Conservation (phyloP, 2,113 vertebrate species). For the Spea bombifrons region DNA sequence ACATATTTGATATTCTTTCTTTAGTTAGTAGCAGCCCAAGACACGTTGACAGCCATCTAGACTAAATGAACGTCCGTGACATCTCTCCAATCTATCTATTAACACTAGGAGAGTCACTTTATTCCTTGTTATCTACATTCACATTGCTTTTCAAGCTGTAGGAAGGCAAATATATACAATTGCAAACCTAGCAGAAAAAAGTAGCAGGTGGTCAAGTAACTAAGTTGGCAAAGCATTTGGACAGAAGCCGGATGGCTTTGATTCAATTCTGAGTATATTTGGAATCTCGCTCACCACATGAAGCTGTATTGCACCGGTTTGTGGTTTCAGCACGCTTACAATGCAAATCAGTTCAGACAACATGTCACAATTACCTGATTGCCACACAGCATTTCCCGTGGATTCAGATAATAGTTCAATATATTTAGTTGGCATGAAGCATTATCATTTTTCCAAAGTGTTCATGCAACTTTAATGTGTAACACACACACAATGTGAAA, state of each 20-base stretch:
- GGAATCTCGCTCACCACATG: constrained; percentile 15
- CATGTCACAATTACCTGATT: no score
- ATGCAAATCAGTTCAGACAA: neutral
- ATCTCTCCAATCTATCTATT: neutral
- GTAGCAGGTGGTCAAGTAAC: constrained; percentile 61
- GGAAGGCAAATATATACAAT: constrained; percentile 53
- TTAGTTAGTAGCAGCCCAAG: neutral
- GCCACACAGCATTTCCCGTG: no score
- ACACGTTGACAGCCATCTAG: neutral
- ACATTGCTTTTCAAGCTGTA: constrained; percentile 43
- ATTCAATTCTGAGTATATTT: constrained; percentile 53
- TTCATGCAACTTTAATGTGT: no score
- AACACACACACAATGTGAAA: no score
- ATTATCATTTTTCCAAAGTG: no score
- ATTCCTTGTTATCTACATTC: constrained; percentile 26
- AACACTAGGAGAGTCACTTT: neutral
- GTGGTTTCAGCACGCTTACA: constrained; percentile 12
- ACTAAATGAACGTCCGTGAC: neutral
- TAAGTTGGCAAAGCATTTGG: constrained; percentile 56
- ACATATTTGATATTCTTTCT: neutral
- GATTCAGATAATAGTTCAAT: no score
- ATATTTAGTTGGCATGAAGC: no score
- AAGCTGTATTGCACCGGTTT: constrained; percentile 45
- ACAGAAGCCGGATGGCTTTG: constrained; percentile 52
- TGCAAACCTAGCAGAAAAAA: constrained; percentile 57